Percentiles rank a stretch among this genome's conserved stretches.
These are phyloP conservation scores for Cheilosia grossa DNA, from an alignment of 2,888 invertebrate genomes.

Conservation along the genomic window DNA sequence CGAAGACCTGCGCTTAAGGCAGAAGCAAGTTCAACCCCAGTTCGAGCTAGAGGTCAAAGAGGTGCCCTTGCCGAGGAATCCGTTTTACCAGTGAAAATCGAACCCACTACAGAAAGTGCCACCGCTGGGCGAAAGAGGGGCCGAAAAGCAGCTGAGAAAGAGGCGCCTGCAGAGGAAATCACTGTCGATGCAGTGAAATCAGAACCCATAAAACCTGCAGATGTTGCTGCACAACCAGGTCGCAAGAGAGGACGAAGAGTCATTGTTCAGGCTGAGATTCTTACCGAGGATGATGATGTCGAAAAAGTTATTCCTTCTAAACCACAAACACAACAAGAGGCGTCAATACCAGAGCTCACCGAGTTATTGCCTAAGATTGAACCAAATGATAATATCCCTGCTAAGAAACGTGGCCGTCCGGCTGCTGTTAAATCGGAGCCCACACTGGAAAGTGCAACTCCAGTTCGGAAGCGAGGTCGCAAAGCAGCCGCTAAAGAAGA, in stretches of 20 bases:
- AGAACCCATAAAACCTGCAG: neutral
- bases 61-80: neutral
- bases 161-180: no score
- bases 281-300: neutral
- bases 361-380: neutral
- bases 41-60: slow-evolving; percentile 17
- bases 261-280: neutral
- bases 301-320: neutral
- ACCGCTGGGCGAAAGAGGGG: neutral
- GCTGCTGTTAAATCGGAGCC: neutral
- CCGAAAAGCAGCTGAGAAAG: neutral
- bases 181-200: neutral
- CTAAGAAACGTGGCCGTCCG: neutral
- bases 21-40: neutral
- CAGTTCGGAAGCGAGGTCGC: neutral
- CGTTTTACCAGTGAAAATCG: neutral
- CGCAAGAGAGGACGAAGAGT: neutral
- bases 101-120: neutral
- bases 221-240: neutral
- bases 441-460: neutral
- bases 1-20: neutral
- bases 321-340: neutral
- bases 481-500: neutral
- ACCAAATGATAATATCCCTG: neutral
- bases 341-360: neutral